Evolutionary conservation across 2,888 invertebrate genomes (phyloP).

Genomic region (Chrysolina haemoptera): DNA sequence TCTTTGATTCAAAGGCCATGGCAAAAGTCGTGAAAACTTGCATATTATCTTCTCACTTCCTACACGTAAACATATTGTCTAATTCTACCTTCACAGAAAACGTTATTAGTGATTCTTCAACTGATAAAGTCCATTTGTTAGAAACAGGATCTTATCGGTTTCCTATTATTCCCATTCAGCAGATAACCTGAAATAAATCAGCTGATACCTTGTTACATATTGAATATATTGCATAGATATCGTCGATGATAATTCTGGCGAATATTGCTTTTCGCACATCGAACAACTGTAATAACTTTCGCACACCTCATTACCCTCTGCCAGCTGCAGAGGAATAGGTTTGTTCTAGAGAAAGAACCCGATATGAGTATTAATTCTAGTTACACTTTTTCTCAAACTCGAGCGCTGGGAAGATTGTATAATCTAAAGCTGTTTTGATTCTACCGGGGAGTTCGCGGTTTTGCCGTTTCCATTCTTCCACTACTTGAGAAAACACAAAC

Average conservation of each 20-base stretch:
- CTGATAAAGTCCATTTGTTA: conserved; percentile 9
- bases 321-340: background rate
- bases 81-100: background rate
- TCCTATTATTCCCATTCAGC: conserved; percentile 1
- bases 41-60: background rate
- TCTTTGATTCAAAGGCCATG: too few relatives aligned
- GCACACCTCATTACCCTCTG: conserved; percentile 2
- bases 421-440: background rate
- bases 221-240: conserved; percentile 15
- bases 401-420: background rate
- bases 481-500: too few relatives aligned
- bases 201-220: conserved; percentile 16
- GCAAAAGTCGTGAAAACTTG: too few relatives aligned
- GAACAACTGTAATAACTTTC: conserved; percentile 4
- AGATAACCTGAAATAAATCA: background rate
- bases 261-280: conserved; percentile 13
- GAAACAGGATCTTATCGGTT: background rate
- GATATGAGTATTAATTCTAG: background rate
- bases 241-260: conserved; percentile 10
- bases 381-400: background rate
- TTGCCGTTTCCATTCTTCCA: background rate
- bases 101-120: conserved; percentile 6
- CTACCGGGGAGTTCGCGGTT: background rate
- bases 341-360: background rate
- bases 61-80: background rate